phyloP scores from a whole-genome alignment of 2,113 vertebrate species.

The Catharus fuscescens region DNA sequence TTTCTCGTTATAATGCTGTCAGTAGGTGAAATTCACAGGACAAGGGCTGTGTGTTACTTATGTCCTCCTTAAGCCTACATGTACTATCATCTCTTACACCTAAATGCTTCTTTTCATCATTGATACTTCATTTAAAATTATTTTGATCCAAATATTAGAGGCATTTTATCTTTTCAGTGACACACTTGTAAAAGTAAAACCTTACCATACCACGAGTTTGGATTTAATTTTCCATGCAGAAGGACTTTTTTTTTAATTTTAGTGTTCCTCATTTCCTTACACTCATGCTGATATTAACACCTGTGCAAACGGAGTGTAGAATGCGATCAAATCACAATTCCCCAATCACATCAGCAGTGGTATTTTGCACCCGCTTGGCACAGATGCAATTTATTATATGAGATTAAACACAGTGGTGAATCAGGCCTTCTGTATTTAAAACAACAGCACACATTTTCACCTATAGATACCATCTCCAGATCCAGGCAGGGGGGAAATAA shows the following conservation, averaged over 20 bases:
- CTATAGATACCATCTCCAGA: background rate
- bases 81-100: background rate
- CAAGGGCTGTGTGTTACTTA: background rate
- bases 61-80: background rate
- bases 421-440: conserved; percentile 35
- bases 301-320: conserved; percentile 49
- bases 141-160: background rate
- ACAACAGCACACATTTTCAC: background rate
- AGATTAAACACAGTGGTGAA: conserved; percentile 49
- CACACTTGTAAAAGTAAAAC: background rate
- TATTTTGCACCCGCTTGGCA: conserved; percentile 30
- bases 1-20: background rate
- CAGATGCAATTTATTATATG: conserved; percentile 53
- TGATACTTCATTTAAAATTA: background rate
- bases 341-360: conserved; percentile 7
- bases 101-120: background rate
- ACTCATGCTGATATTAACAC: conserved; percentile 20
- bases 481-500: background rate
- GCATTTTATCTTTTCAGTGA: background rate
- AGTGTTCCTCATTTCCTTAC: background rate
- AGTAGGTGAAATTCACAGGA: conserved; percentile 31
- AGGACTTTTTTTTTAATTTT: background rate
- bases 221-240: background rate
- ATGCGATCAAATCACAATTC: conserved; percentile 10
- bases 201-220: background rate